phyloP scores from a whole-genome alignment of 2,797 vertebrate species.

The Gila robusta region DNA sequence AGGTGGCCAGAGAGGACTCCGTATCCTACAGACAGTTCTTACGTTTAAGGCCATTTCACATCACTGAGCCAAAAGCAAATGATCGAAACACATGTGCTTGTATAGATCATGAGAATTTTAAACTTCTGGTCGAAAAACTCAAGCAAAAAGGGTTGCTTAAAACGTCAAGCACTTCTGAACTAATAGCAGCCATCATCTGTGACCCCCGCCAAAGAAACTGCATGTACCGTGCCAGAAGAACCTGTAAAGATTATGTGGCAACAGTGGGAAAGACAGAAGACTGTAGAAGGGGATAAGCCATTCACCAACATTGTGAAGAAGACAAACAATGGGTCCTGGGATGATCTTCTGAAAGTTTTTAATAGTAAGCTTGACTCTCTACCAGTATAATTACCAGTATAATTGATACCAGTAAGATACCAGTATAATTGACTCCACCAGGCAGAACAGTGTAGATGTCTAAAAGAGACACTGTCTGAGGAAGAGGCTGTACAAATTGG shows the following conservation, averaged over 20 bases:
- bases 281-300: not conserved
- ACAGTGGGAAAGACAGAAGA: not conserved
- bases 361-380: not conserved
- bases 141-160: not conserved
- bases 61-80: not conserved
- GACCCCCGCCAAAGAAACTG: too few species aligned
- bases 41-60: not conserved
- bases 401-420: not conserved
- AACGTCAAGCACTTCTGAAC: not conserved
- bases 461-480: not conserved
- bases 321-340: not conserved
- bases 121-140: not conserved
- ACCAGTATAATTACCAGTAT: too few species aligned
- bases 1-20: not conserved
- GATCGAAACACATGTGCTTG: not conserved
- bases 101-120: not conserved
- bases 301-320: too few species aligned
- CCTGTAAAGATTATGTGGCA: not conserved
- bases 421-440: not conserved
- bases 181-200: not conserved
- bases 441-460: too few species aligned
- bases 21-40: not conserved
- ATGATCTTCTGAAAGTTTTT: not conserved
- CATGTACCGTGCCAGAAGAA: not conserved
- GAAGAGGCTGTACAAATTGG: not conserved